These are phyloP conservation scores for Seriola dumerili DNA, from an alignment of 2,113 vertebrate genomes.

Conservation along the genomic window DNA sequence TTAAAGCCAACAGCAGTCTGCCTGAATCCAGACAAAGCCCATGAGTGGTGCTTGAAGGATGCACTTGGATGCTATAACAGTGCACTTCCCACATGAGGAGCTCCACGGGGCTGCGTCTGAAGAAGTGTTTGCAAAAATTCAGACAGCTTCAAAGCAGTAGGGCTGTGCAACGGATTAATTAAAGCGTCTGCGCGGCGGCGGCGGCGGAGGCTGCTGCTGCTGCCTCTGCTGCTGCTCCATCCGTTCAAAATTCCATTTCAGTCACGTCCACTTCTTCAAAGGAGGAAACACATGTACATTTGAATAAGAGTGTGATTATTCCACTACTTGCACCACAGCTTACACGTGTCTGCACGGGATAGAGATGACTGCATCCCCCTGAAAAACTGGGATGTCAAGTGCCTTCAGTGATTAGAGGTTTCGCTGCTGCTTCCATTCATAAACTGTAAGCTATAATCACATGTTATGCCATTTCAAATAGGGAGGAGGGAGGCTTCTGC, in stretches of 20 bases:
- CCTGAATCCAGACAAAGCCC: constrained; percentile 38
- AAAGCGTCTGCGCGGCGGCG: constrained; percentile 47
- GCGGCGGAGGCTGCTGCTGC: background rate
- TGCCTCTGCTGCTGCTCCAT: constrained; percentile 36
- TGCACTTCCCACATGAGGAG: constrained; percentile 47
- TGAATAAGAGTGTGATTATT: constrained; percentile 57
- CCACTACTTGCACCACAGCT: constrained; percentile 28
- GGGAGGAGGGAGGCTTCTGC: background rate
- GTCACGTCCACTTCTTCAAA: constrained; percentile 69
- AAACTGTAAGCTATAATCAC: background rate
- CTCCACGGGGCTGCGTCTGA: constrained; percentile 35
- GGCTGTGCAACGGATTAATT: constrained; percentile 69
- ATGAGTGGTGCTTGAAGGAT: constrained; percentile 50
- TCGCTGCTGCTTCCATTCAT: background rate
- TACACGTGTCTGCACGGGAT: constrained; percentile 42
- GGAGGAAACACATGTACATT: constrained; percentile 62
- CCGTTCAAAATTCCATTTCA: constrained; percentile 52
- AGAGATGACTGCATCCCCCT: constrained; percentile 25
- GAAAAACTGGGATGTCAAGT: constrained; percentile 26
- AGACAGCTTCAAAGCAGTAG: constrained; percentile 67
- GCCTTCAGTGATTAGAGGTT: background rate
- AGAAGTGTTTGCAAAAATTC: constrained; percentile 54
- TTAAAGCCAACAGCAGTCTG: constrained; percentile 30
- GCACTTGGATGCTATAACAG: constrained; percentile 41
- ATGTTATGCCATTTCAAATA: background rate